Evolutionary conservation across 2,888 invertebrate species (phyloP), one percentile per base, ranked within the genome.

Genomic region (Meliscaeva auricollis): DNA sequence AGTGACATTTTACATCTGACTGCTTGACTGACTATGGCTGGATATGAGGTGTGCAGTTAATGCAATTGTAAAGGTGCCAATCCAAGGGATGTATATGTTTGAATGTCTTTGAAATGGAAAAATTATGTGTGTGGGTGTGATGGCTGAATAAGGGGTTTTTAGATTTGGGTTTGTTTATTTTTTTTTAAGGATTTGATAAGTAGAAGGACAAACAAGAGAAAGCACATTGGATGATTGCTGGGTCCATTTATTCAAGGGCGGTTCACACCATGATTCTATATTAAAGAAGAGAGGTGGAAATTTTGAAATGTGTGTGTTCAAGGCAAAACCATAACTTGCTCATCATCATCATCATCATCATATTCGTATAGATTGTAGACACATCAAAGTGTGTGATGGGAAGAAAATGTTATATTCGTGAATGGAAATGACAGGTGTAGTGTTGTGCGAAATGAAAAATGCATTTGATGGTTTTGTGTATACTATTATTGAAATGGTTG

Each of bases 181-280:
- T 70, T n/a, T 64, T n/a, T 38, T 62, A 58, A 38, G 62, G 30
- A 32, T 73, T 73, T 32, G 20, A 54, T 38, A 48, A 48, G 50
- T 9, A 64, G 64, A 79, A 79, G 79, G 79, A 73, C 78, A 69
- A 48, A 35, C 44, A 50, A 44, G 13, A 11, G 48, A 32, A 48
- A 30, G 30, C 52, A n/a, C 54, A 35, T 13, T 70, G 79, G 84
- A 32, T 52, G 20, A 3, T 11, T 66, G 46, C 13, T 66, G 50
- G 66, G 66, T 50, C 48, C 35, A 50, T 84, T 75, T 68, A 76
- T 72, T 79, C 75, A 76, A 79, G 79, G 75, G 15, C 52, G 17
- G 50, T 64, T 73, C 20, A 48, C 9, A 26, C 38, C 13, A 11
- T 38, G 38, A 38, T 38, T 9, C 38, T 38, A 26, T 26, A 26